phyloP scores from a whole-genome alignment of 1,140 invertebrate genomes.

The Hesperophylax magnus region DNA sequence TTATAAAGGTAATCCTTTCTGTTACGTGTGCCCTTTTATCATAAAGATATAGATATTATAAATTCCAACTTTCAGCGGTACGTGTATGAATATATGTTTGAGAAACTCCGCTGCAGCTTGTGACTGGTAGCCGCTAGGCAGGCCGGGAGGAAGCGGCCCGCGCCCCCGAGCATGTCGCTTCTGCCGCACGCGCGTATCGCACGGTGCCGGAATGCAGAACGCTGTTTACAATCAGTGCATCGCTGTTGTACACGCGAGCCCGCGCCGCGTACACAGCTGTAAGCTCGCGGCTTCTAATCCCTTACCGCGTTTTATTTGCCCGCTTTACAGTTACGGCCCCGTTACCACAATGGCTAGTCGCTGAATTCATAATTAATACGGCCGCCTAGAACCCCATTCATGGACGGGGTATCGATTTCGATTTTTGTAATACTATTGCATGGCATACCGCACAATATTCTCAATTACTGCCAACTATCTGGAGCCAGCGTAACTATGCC shows the following conservation, averaged over 20 bases:
- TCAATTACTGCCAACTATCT: too few species aligned
- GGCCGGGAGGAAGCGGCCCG: background rate
- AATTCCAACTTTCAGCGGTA: too few species aligned
- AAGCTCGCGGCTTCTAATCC: background rate
- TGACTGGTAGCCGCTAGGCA: background rate
- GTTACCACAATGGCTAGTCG: background rate
- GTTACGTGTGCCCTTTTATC: too few species aligned
- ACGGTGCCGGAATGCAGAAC: background rate
- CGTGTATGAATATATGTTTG: background rate
- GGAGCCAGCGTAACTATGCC: too few species aligned
- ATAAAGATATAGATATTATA: too few species aligned
- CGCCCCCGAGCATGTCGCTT: conserved; percentile 9
- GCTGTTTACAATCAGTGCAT: conserved; percentile 31
- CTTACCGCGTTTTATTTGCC: background rate
- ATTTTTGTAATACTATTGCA: too few species aligned
- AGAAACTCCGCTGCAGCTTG: background rate
- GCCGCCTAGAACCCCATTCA: too few species aligned
- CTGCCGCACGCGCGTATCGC: background rate
- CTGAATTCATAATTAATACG: background rate
- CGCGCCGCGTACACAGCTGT: background rate
- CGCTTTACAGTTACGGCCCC: background rate
- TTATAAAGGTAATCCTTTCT: too few species aligned
- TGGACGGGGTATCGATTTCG: too few species aligned
- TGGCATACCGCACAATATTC: too few species aligned
- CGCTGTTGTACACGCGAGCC: conserved; percentile 7